Conservation (phyloP, 2,113 vertebrate species). For the Brienomyrus longianalis region DNA sequence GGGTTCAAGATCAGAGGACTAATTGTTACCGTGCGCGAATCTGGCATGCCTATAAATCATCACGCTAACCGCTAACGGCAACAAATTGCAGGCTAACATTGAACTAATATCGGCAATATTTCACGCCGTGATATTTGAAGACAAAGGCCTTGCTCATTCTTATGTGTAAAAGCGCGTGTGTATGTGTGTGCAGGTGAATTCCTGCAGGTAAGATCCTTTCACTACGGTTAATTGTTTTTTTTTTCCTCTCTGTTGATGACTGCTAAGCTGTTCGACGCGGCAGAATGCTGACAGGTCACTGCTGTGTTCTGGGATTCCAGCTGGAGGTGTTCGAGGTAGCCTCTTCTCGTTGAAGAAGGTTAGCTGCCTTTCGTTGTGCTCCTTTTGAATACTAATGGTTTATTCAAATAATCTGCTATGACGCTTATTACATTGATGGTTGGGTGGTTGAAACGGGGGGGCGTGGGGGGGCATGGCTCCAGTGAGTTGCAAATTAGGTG, state of each 20-base stretch:
- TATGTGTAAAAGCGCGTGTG: background rate
- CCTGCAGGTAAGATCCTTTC: background rate
- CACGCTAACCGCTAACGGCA: background rate
- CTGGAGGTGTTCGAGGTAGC: slow-evolving; percentile 90
- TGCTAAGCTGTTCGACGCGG: slow-evolving; percentile 66
- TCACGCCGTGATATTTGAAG: background rate
- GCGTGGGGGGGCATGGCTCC: slow-evolving; percentile 61
- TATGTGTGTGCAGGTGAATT: background rate
- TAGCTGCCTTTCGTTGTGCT: slow-evolving; percentile 93
- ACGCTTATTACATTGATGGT: slow-evolving; percentile 96
- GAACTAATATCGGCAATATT: background rate
- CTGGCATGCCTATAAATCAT: slow-evolving; percentile 9
- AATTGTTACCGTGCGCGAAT: background rate
- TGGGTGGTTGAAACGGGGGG: slow-evolving; percentile 77
- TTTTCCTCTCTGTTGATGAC: background rate
- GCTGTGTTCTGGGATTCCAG: slow-evolving; percentile 76
- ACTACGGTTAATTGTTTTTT: background rate
- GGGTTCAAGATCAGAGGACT: background rate
- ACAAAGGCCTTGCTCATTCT: background rate
- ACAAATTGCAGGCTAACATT: slow-evolving; percentile 11
- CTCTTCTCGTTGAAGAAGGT: slow-evolving; percentile 90
- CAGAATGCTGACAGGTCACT: slow-evolving; percentile 82
- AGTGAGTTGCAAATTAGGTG: slow-evolving; percentile 74
- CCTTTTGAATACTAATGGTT: slow-evolving; percentile 94
- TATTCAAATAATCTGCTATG: slow-evolving; percentile 96